Evolutionary conservation across 2,113 vertebrate species (phyloP).

Genomic region (Empidonax alnorum): DNA sequence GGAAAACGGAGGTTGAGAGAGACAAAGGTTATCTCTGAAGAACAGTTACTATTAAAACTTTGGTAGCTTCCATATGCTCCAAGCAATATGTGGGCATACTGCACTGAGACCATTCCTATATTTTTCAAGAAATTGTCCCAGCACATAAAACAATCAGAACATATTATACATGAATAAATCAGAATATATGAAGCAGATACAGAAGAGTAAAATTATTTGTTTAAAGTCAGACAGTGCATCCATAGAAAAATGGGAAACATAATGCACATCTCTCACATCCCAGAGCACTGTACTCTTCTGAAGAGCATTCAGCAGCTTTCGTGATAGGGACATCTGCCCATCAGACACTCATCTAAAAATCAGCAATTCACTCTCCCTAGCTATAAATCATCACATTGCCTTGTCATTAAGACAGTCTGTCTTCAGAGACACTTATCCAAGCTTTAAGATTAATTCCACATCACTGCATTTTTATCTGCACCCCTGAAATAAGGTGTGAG

Average conservation of each 20-base stretch:
- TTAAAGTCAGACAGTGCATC: not conserved
- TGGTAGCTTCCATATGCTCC: not conserved
- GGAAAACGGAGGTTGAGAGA: not conserved
- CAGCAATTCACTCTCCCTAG: not conserved
- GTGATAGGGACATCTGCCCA: not conserved
- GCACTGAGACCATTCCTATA: not conserved
- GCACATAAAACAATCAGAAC: not conserved
- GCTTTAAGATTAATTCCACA: conserved; percentile 37
- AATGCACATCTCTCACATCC: not conserved
- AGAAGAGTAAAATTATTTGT: not conserved
- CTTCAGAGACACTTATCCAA: not conserved
- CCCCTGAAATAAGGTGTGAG: not conserved
- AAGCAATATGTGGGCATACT: not conserved
- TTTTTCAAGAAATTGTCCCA: not conserved
- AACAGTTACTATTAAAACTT: not conserved
- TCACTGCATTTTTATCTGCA: not conserved
- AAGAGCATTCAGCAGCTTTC: not conserved
- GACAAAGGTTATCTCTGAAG: not conserved
- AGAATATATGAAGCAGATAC: not conserved
- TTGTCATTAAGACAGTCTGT: not conserved
- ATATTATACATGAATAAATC: not conserved
- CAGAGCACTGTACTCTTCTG: not conserved
- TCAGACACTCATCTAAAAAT: not conserved
- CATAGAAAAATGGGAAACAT: not conserved
- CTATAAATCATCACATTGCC: conserved; percentile 25